A percentile compares a stretch with the other conserved stretches of the same genome.
phyloP scores from a whole-genome alignment of 2,797 vertebrate genomes.

The Hydrophis major region DNA sequence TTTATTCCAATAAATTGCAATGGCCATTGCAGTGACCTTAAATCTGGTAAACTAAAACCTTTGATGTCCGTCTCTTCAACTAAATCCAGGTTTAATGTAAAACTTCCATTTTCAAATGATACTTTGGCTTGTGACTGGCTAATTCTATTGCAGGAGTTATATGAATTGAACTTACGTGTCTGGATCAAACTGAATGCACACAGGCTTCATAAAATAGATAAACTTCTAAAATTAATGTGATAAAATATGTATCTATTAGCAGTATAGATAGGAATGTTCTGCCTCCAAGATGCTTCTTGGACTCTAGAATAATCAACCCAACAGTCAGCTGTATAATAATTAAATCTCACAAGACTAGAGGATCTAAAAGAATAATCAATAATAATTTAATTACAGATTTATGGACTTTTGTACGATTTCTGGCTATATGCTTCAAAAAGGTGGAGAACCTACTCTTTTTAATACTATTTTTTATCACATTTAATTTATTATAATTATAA shows the following conservation, averaged over 20 bases:
- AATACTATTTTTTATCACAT: background rate
- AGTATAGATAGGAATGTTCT: background rate
- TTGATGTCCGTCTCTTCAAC: background rate
- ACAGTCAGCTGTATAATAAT: background rate
- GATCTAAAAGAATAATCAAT: background rate
- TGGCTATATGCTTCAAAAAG: background rate
- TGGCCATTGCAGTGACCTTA: background rate
- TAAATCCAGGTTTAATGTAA: background rate
- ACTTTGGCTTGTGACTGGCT: background rate
- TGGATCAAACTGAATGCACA: background rate
- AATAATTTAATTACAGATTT: background rate
- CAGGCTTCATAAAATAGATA: background rate
- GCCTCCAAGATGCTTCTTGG: background rate
- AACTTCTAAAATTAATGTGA: background rate
- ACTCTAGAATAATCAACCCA: background rate
- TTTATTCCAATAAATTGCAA: background rate
- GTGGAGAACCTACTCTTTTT: background rate
- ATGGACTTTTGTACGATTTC: background rate
- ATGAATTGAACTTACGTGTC: background rate
- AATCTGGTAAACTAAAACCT: background rate
- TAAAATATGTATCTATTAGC: background rate
- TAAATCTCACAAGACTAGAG: background rate
- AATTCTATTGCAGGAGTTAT: background rate
- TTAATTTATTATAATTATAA: background rate
- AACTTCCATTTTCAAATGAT: background rate